These are phyloP conservation scores for Pediacus dermestoides DNA, from an alignment of 2,888 invertebrate genomes.

Conservation along the genomic window DNA sequence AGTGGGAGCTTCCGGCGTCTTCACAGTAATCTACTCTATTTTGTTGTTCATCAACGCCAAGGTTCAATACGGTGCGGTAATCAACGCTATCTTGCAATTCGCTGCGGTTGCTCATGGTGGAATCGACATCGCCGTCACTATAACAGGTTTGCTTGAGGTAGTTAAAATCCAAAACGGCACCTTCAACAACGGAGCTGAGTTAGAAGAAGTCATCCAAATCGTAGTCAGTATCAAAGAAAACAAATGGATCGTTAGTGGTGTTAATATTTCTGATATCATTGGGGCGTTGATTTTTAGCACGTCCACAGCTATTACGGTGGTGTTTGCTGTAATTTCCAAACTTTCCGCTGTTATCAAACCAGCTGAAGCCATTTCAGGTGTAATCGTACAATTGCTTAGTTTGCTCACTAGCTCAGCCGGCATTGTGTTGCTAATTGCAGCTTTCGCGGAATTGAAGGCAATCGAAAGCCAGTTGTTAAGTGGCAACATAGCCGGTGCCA, in stretches of 20 bases:
- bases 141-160: slow-evolving; percentile 16
- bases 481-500: too few species aligned
- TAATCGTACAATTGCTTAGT: too few species aligned
- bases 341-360: too few species aligned
- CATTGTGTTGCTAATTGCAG: too few species aligned
- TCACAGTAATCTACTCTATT: slow-evolving; percentile 15
- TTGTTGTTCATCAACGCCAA: slow-evolving; percentile 12
- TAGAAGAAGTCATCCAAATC: slow-evolving; percentile 15
- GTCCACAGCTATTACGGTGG: too few species aligned
- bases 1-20: slow-evolving; percentile 22
- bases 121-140: slow-evolving; percentile 9
- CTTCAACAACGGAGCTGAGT: not conserved
- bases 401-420: too few species aligned
- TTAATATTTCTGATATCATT: slow-evolving; percentile 20
- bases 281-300: too few species aligned
- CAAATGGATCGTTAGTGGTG: slow-evolving; percentile 10
- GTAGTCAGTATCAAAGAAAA: too few species aligned
- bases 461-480: too few species aligned
- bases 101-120: slow-evolving; percentile 7
- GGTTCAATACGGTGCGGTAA: slow-evolving; percentile 17
- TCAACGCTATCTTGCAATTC: slow-evolving; percentile 16
- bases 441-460: too few species aligned
- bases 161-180: slow-evolving; percentile 9
- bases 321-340: too few species aligned
- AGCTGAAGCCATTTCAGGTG: too few species aligned